Conservation (phyloP, 2,797 vertebrate species). For the Trachurus trachurus region DNA sequence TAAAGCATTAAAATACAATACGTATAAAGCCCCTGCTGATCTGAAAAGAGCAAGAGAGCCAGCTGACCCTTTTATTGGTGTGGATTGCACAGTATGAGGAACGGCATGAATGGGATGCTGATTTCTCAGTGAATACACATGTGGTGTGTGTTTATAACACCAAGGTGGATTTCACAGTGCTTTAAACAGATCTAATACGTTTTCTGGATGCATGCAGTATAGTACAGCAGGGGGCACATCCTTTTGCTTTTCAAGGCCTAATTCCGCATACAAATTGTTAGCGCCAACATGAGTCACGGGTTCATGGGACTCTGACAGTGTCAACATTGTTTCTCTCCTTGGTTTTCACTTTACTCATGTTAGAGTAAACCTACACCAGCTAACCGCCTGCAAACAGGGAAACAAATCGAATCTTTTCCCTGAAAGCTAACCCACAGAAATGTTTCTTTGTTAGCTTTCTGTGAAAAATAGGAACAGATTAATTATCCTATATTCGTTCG, state of each 20-base stretch:
- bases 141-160: constrained; percentile 1
- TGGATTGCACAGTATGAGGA: background rate
- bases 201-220: background rate
- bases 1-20: constrained; percentile 20
- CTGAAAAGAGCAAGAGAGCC: background rate
- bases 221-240: background rate
- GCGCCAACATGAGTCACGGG: background rate
- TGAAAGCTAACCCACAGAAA: background rate
- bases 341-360: background rate
- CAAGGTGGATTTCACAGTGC: background rate
- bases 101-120: background rate
- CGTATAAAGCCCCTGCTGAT: constrained; percentile 23
- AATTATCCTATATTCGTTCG: constrained; percentile 24
- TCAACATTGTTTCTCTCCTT: background rate
- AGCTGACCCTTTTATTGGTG: constrained; percentile 24
- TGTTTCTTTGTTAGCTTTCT: background rate
- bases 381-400: background rate
- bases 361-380: background rate
- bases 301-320: background rate
- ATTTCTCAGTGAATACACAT: constrained; percentile 13
- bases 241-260: background rate
- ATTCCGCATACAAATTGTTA: background rate
- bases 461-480: constrained; percentile 6
- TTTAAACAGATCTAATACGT: background rate
- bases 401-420: background rate